These are phyloP conservation scores for Sphaeramia orbicularis DNA, from an alignment of 2,797 vertebrate species.

Conservation along the genomic window DNA sequence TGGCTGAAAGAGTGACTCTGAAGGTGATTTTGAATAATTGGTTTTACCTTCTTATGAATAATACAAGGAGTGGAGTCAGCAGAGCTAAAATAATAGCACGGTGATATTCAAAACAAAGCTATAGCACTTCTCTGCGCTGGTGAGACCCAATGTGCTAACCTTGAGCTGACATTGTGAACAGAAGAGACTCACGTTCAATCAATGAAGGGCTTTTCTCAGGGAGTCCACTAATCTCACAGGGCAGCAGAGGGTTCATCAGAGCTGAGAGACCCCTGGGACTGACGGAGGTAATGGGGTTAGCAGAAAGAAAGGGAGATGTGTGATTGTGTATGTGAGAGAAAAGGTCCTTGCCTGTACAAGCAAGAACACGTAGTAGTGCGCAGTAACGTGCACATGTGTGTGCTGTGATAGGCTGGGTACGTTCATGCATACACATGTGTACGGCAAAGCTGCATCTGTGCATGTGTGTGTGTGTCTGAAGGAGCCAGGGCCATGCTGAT, in stretches of 20 bases:
- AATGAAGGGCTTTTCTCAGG: conserved; percentile 80
- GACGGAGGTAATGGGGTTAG: conserved; percentile 75
- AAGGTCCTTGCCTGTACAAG: neutral
- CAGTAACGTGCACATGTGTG: conserved; percentile 27
- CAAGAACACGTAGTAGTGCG: conserved; percentile 16
- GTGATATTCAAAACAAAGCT: conserved; percentile 62
- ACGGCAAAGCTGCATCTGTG: conserved; percentile 12
- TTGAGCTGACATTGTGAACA: conserved; percentile 80
- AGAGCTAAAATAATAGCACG: conserved; percentile 59
- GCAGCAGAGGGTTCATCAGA: conserved; percentile 79
- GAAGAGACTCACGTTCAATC: conserved; percentile 71
- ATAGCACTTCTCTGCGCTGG: conserved; percentile 36
- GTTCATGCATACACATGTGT: conserved; percentile 27
- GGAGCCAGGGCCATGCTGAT: conserved; percentile 64
- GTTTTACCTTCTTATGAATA: conserved; percentile 64
- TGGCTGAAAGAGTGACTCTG: conserved; percentile 21
- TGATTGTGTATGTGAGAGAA: conserved; percentile 16
- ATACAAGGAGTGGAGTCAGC: conserved; percentile 53
- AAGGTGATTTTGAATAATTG: conserved; percentile 61
- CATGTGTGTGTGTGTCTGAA: conserved; percentile 30
- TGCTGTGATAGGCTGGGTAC: conserved; percentile 1
- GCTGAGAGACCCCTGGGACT: conserved; percentile 74
- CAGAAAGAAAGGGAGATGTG: conserved; percentile 31
- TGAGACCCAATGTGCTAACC: conserved; percentile 61
- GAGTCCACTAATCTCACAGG: conserved; percentile 83